Percentiles rank a stretch among this genome's conserved stretches.
phyloP scores from a whole-genome alignment of 2,797 vertebrate species.

The Parauchenoglanis punctatus region DNA sequence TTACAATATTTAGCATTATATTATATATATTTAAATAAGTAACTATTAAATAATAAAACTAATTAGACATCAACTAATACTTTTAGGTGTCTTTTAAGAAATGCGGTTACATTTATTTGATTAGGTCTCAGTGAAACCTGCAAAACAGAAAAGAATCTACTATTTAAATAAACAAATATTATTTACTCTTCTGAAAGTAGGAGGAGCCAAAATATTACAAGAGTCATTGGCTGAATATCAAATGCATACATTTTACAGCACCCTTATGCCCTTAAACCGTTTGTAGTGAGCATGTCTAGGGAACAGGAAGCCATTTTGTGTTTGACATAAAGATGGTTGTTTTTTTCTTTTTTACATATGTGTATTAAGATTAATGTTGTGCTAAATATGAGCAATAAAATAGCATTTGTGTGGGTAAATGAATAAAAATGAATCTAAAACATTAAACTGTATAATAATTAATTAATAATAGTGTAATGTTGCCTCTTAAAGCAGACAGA shows the following conservation, averaged over 20 bases:
- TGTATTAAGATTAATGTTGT: background rate
- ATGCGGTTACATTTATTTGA: background rate
- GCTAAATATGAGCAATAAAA: background rate
- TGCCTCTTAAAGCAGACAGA: background rate
- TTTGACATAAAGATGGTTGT: background rate
- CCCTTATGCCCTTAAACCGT: background rate
- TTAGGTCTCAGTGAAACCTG: background rate
- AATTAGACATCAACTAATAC: background rate
- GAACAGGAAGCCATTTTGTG: background rate
- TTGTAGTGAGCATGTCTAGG: background rate
- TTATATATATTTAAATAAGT: background rate
- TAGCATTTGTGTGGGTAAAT: background rate
- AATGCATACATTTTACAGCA: background rate
- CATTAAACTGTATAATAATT: background rate
- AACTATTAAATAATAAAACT: background rate
- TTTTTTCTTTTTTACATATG: background rate
- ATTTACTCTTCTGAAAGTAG: background rate
- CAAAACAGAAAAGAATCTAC: background rate
- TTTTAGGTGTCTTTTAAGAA: background rate
- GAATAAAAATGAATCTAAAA: background rate
- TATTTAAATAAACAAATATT: background rate
- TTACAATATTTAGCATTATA: background rate
- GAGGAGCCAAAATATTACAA: background rate
- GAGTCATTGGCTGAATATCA: background rate
- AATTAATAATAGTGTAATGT: background rate